A percentile compares a stretch with the other conserved stretches of the same genome.
Conservation (phyloP, 1,140 invertebrate genomes). For the Helicoverpa zea region DNA sequence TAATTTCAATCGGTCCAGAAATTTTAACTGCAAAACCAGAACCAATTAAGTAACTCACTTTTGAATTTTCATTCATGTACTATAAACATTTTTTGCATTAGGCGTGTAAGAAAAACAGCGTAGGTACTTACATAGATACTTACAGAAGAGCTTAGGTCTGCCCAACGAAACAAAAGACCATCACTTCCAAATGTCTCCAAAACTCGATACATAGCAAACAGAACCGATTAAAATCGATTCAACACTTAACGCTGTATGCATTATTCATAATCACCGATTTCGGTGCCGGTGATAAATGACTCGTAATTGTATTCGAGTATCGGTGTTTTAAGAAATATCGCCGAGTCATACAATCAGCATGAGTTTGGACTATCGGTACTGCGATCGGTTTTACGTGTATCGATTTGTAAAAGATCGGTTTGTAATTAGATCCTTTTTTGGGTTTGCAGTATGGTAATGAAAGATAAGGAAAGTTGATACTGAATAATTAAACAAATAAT, state of each 20-base stretch:
- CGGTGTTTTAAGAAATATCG: slow-evolving; percentile 66
- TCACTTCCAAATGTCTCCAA: not conserved
- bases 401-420: not conserved
- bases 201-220: not conserved
- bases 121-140: not conserved
- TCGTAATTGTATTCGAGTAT: slow-evolving; percentile 69
- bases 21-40: too few relatives aligned
- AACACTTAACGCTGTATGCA: slow-evolving; percentile 41
- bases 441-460: too few relatives aligned
- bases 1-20: too few relatives aligned
- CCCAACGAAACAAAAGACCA: not conserved
- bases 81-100: not conserved
- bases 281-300: slow-evolving; percentile 67
- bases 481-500: too few relatives aligned
- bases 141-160: not conserved
- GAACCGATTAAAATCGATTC: slow-evolving; percentile 37
- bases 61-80: too few relatives aligned
- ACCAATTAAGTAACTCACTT: too few relatives aligned
- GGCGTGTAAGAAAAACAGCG: not conserved
- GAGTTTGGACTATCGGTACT: slow-evolving; percentile 15
- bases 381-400: slow-evolving; percentile 22
- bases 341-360: slow-evolving; percentile 31
- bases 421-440: slow-evolving; percentile 39
- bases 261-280: slow-evolving; percentile 52
- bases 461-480: too few relatives aligned